These are phyloP conservation scores for Scaptomyza cyrtandrae DNA, from an alignment of 2,888 invertebrate species.

Conservation along the genomic window DNA sequence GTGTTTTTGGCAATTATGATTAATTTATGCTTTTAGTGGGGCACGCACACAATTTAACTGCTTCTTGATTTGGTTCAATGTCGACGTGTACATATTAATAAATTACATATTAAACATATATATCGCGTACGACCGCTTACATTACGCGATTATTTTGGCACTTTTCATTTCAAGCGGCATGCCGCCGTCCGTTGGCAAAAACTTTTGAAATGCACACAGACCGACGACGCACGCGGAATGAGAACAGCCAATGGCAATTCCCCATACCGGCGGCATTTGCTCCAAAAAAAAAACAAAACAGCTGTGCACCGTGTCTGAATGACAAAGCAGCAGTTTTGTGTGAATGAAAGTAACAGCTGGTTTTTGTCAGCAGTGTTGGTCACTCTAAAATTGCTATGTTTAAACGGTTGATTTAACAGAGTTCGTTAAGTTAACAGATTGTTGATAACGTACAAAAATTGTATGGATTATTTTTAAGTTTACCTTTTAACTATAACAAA, in stretches of 20 bases:
- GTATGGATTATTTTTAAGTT: too few species aligned
- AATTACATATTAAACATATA: constrained; percentile 34
- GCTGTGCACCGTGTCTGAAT: constrained; percentile 44
- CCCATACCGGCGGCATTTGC: constrained; percentile 23
- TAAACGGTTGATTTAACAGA: background rate
- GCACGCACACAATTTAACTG: constrained; percentile 44
- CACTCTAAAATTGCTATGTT: background rate
- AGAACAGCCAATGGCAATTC: constrained; percentile 24
- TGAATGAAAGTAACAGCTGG: constrained; percentile 37
- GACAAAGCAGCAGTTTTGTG: constrained; percentile 17
- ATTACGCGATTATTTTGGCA: constrained; percentile 47
- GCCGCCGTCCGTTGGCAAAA: constrained; percentile 42
- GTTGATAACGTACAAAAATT: too few species aligned
- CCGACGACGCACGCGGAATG: constrained; percentile 61
- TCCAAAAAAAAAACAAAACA: constrained; percentile 34
- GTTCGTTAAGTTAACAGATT: background rate
- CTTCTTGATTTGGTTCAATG: constrained; percentile 42
- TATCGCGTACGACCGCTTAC: constrained; percentile 37
- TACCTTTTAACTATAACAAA: too few species aligned
- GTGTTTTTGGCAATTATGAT: constrained; percentile 28
- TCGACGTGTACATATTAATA: constrained; percentile 55
- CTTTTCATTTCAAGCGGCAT: constrained; percentile 46
- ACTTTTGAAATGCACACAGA: constrained; percentile 47
- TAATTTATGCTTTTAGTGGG: constrained; percentile 46
- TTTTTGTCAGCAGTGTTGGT: constrained; percentile 7